Conservation (phyloP, 2,888 invertebrate genomes). For the Brachyopa scutellaris region DNA sequence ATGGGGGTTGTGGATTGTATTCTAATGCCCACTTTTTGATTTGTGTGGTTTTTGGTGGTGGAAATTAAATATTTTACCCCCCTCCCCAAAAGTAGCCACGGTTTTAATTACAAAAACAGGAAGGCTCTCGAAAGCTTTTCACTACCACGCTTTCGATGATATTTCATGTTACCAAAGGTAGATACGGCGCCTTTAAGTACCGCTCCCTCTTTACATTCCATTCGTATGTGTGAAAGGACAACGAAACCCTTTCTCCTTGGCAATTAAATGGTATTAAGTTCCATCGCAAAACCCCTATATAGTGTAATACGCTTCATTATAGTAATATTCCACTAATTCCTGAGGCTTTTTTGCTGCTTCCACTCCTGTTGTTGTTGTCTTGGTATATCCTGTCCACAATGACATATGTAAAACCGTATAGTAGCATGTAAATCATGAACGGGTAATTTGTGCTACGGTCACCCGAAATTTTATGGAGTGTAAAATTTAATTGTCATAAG, state of each 20-base stretch:
- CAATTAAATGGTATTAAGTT: constrained; percentile 50
- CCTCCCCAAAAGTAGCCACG: not conserved
- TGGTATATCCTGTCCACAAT: not conserved
- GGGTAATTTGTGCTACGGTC: constrained; percentile 65
- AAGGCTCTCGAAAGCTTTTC: not conserved
- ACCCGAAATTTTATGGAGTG: constrained; percentile 62
- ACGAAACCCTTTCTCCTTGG: constrained; percentile 32
- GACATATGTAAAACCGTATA: constrained; percentile 54
- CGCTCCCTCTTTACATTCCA: too few relatives aligned
- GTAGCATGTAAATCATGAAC: constrained; percentile 66
- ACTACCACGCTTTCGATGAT: too few relatives aligned
- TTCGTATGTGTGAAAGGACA: too few relatives aligned
- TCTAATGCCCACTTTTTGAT: too few relatives aligned
- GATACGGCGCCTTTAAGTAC: not conserved
- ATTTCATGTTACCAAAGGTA: constrained; percentile 32
- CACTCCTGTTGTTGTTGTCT: not conserved
- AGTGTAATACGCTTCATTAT: constrained; percentile 42
- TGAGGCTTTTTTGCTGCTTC: too few relatives aligned
- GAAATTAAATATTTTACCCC: not conserved
- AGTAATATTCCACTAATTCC: constrained; percentile 53
- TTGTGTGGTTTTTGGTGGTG: not conserved
- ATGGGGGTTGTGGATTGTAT: too few relatives aligned
- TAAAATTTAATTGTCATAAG: constrained; percentile 71
- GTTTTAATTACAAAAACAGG: constrained; percentile 35
- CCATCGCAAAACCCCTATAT: not conserved